Conservation (phyloP, 1,140 invertebrate genomes). For the Platyscapa corneri region DNA sequence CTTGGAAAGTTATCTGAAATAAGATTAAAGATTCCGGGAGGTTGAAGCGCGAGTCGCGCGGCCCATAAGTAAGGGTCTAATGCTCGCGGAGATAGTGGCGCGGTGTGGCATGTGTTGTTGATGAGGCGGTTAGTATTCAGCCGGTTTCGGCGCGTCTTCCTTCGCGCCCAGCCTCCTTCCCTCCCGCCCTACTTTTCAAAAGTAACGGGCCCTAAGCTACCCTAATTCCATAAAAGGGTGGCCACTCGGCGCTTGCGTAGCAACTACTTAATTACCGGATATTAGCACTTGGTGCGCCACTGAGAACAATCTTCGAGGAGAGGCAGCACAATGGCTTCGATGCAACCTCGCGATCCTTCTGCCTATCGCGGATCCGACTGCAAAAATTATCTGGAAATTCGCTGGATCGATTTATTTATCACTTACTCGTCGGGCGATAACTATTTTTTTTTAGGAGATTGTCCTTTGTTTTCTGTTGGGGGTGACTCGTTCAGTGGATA, state of each 20-base stretch:
- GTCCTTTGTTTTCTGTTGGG: too few relatives aligned
- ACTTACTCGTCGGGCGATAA: too few relatives aligned
- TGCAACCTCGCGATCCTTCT: too few relatives aligned
- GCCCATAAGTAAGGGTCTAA: slow-evolving; percentile 53
- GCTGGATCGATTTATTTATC: too few relatives aligned
- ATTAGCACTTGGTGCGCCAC: slow-evolving; percentile 66
- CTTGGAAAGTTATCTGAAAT: slow-evolving; percentile 66
- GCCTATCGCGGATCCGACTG: too few relatives aligned
- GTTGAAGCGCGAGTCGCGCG: slow-evolving; percentile 50
- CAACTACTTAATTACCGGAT: slow-evolving; percentile 72
- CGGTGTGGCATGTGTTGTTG: slow-evolving; percentile 72
- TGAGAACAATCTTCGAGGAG: too few relatives aligned
- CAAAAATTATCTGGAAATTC: too few relatives aligned
- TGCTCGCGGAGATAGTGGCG: slow-evolving; percentile 62
- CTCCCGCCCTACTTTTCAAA: slow-evolving; percentile 72
- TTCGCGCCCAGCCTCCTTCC: slow-evolving; percentile 48
- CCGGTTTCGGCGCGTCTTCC: slow-evolving; percentile 25
- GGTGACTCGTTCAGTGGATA: too few relatives aligned
- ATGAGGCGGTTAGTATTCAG: slow-evolving; percentile 75
- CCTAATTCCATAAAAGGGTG: slow-evolving; percentile 72
- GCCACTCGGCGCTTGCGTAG: slow-evolving; percentile 61
- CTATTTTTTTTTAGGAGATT: too few relatives aligned
- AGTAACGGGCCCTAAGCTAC: slow-evolving; percentile 71
- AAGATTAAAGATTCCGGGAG: slow-evolving; percentile 63
- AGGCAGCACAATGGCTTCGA: too few relatives aligned